Conservation (phyloP, 2,797 vertebrate genomes). For the Sebastes taczanowskii region DNA sequence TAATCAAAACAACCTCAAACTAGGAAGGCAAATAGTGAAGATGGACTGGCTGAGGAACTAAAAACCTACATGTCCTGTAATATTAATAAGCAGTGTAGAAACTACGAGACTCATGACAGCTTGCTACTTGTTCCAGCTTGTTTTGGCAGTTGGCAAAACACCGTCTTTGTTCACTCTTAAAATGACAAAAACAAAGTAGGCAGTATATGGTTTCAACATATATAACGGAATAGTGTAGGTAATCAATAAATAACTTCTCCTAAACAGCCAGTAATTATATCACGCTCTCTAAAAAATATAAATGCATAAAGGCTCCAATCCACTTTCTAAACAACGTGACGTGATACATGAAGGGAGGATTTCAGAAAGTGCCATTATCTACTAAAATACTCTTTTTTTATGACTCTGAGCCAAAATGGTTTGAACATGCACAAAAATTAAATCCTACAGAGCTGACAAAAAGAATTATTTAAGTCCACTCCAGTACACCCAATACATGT, state of each 20-base stretch:
- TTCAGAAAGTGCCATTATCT: neutral
- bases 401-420: neutral
- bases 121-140: neutral
- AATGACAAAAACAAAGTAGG: neutral
- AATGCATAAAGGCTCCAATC: conserved; percentile 14
- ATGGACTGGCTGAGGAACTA: neutral
- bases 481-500: neutral
- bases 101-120: neutral
- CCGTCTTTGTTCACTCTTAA: neutral
- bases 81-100: neutral
- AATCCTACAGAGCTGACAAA: neutral
- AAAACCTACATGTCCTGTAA: neutral
- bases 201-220: conserved; percentile 9
- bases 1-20: neutral
- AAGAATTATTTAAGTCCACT: too few species aligned
- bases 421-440: conserved; percentile 1
- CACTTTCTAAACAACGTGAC: neutral
- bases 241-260: conserved; percentile 20
- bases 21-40: conserved; percentile 12
- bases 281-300: conserved; percentile 9
- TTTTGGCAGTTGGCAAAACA: conserved; percentile 26
- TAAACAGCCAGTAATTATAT: neutral
- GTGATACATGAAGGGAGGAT: neutral
- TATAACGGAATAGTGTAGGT: neutral
- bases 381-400: neutral